Percentiles rank a stretch among this genome's conserved stretches.
phyloP scores from a whole-genome alignment of 2,797 vertebrate genomes.

The Remorina albescens region DNA sequence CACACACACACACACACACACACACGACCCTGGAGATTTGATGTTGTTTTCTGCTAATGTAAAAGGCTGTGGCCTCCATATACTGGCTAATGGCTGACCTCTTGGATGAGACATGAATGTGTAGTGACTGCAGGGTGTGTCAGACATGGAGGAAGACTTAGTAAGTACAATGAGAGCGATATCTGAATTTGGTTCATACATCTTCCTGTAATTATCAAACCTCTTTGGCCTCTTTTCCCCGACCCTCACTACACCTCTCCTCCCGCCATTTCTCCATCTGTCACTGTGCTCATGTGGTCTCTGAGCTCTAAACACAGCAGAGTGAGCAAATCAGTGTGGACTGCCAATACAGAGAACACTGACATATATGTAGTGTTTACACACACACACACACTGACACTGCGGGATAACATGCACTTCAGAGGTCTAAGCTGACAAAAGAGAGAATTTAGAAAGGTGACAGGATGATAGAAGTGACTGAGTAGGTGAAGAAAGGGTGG shows the following conservation, averaged over 20 bases:
- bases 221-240: conserved; percentile 32
- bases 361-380: conserved; percentile 19
- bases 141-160: neutral
- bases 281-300: conserved; percentile 47
- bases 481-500: neutral
- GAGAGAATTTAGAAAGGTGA: neutral
- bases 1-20: conserved; percentile 21
- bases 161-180: conserved; percentile 5
- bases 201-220: conserved; percentile 17
- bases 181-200: conserved; percentile 24
- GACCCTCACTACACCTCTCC: conserved; percentile 35
- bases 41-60: conserved; percentile 51
- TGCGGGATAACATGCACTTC: neutral
- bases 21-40: conserved; percentile 40
- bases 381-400: neutral
- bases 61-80: conserved; percentile 35
- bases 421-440: neutral
- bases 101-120: conserved; percentile 42
- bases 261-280: conserved; percentile 76
- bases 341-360: conserved; percentile 52
- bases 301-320: conserved; percentile 47
- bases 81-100: conserved; percentile 44
- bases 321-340: conserved; percentile 59
- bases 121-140: conserved; percentile 24
- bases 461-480: neutral